Evolutionary conservation across 35 echinoderm and acorn worm species (phyloP), one percentile per base, ranked within the genome.

Genomic region (Apostichopus californicus): DNA sequence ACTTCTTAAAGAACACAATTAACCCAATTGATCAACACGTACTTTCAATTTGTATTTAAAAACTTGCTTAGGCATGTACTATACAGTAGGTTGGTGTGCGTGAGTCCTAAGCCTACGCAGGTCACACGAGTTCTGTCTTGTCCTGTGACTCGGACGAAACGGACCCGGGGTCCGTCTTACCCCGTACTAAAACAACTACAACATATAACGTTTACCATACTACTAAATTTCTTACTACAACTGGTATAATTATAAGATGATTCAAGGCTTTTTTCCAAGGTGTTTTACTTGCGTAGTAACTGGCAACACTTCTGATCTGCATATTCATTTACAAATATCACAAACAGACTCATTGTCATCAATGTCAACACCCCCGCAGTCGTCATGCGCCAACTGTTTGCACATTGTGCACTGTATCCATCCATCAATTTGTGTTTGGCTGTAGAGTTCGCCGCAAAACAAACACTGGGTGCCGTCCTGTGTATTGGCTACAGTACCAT

Each of bases 321-420:
- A 81, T 81, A 68, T 46, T 46, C 53, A 81, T 81, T 81, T 53
- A 81, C 26, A 81, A 81, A 81, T 46, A 81, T 81, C 78, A 81
- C 78, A 81, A 81, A 26, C 26, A 80, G 55, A 80, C 10, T 28
- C 78, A 81, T 13, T 2, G 78, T 46, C 78, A 55, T 81, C 78
- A 14, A 53, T 81, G 1, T 10, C 26, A 46, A 81, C 52, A 55
- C 78, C 25, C 24, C 24, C 78, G 24, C 26, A 81, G 52, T 81
- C 78, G 26, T 80, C 26, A 28, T 28, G 26, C 26, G 26, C 26
- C 26, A 0, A 28, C 26, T 28, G 0, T 28, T 28, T 28, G 23
- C 78, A 80, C 10, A 11, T 7, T 80, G 78, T 80, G 11, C 78
- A 25, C 23, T 55, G 46, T 54, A 83, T 83, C 80, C 54, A 83